Percentiles rank a stretch among this genome's conserved stretches.
These are phyloP conservation scores for Remorina albescens DNA, from an alignment of 2,797 vertebrate genomes.

Conservation along the genomic window DNA sequence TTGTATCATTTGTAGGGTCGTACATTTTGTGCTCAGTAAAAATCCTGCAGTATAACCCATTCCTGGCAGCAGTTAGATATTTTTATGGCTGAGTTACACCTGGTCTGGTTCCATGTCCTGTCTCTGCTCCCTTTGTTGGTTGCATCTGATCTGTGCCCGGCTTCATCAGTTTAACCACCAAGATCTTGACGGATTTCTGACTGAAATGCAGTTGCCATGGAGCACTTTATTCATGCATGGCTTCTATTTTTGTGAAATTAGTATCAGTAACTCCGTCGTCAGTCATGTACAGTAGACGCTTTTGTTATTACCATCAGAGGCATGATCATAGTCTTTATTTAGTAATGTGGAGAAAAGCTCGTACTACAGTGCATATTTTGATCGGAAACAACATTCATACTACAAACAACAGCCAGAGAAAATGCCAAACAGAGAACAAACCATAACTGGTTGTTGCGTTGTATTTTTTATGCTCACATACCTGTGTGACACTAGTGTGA, in stretches of 20 bases:
- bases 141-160: slow-evolving; percentile 4
- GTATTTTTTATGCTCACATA: slow-evolving; percentile 16
- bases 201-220: neutral
- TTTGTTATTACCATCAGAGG: neutral
- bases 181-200: neutral
- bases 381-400: neutral
- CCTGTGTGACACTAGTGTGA: slow-evolving; percentile 6
- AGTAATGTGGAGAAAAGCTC: slow-evolving; percentile 22
- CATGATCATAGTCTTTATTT: slow-evolving; percentile 18
- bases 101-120: neutral
- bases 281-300: slow-evolving; percentile 6
- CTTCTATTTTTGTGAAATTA: slow-evolving; percentile 23
- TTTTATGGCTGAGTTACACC: neutral
- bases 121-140: slow-evolving; percentile 1
- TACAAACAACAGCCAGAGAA: neutral
- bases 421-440: slow-evolving; percentile 1
- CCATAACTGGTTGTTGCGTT: neutral
- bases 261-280: slow-evolving; percentile 1
- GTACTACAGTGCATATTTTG: neutral
- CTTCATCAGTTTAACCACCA: neutral
- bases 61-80: slow-evolving; percentile 9
- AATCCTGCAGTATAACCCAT: slow-evolving; percentile 4
- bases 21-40: slow-evolving; percentile 24
- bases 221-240: slow-evolving; percentile 58
- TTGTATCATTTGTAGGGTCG: neutral